phyloP scores from a whole-genome alignment of 2,113 vertebrate species.

The Malurus elegans region DNA sequence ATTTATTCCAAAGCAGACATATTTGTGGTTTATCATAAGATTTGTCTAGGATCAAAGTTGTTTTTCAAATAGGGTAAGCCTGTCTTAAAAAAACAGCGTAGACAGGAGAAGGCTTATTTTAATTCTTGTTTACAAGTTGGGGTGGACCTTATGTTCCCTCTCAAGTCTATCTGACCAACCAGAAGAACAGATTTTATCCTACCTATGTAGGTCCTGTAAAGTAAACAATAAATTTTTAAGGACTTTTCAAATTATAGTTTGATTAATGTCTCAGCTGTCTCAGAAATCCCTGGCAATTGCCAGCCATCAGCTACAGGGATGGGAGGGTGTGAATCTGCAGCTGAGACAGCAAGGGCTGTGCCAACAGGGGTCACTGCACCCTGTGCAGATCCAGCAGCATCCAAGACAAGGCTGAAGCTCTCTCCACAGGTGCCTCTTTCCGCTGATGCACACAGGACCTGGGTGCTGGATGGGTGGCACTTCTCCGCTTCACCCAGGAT shows the following conservation, averaged over 20 bases:
- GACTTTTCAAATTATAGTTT: neutral
- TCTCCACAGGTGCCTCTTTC: neutral
- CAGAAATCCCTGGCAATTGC: neutral
- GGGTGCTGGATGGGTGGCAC: accelerated
- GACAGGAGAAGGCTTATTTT: constrained; percentile 7
- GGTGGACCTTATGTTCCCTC: neutral
- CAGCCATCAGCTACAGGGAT: neutral
- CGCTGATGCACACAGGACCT: neutral
- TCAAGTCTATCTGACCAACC: neutral
- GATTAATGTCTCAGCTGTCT: neutral
- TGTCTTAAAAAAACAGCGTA: neutral
- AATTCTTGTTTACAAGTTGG: neutral
- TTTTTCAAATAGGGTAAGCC: constrained; percentile 29
- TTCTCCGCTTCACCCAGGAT: neutral
- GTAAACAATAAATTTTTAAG: neutral
- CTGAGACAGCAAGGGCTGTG: neutral
- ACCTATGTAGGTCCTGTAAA: neutral
- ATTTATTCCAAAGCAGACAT: constrained; percentile 42
- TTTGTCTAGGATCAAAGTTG: constrained; percentile 29
- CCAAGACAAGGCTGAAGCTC: neutral
- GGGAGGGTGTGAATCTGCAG: neutral
- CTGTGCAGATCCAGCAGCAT: neutral
- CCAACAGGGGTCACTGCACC: neutral
- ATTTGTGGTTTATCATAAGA: constrained; percentile 46
- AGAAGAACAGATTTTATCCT: neutral